Percentiles rank a stretch among this genome's conserved stretches.
These are phyloP conservation scores for Diploscapter pachys DNA, from an alignment of 1,140 invertebrate species.

Conservation along the genomic window DNA sequence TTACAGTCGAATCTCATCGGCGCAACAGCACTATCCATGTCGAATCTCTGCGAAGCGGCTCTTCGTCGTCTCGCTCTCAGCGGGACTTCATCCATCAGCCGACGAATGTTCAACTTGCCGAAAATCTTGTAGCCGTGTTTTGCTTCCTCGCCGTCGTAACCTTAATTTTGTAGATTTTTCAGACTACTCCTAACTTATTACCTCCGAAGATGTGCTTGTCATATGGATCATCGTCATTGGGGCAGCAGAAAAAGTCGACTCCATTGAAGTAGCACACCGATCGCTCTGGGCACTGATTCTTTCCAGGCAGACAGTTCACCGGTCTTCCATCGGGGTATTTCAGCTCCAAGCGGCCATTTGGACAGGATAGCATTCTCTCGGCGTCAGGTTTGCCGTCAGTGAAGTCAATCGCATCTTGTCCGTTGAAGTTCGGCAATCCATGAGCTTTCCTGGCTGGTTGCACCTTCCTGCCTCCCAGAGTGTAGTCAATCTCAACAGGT, in stretches of 20 bases:
- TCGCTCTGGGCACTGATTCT: constrained; percentile 54
- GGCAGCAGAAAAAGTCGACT: constrained; percentile 57
- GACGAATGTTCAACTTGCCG: constrained; percentile 32
- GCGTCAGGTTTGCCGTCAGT: not conserved
- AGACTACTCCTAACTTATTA: no score
- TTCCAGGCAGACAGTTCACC: constrained; percentile 56
- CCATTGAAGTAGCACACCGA: constrained; percentile 59
- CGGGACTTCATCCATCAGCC: constrained; percentile 33
- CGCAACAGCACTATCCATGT: constrained; percentile 35
- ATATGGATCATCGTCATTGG: constrained; percentile 57
- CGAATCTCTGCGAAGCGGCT: constrained; percentile 16
- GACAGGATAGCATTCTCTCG: constrained; percentile 17
- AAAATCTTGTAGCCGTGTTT: constrained; percentile 54
- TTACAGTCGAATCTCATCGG: constrained; percentile 52
- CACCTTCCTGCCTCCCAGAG: constrained; percentile 13
- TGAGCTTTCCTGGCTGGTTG: not conserved
- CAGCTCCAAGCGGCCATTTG: constrained; percentile 26
- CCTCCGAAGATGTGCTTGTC: constrained; percentile 56
- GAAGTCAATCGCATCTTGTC: not conserved
- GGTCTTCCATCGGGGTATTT: constrained; percentile 33
- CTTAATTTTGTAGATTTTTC: no score
- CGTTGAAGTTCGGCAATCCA: constrained; percentile 15
- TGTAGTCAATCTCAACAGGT: constrained; percentile 23
- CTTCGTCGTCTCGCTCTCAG: constrained; percentile 13
- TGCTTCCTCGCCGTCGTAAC: constrained; percentile 54